Conservation (phyloP, 1,140 invertebrate genomes). For the Aphidius gifuensis region DNA sequence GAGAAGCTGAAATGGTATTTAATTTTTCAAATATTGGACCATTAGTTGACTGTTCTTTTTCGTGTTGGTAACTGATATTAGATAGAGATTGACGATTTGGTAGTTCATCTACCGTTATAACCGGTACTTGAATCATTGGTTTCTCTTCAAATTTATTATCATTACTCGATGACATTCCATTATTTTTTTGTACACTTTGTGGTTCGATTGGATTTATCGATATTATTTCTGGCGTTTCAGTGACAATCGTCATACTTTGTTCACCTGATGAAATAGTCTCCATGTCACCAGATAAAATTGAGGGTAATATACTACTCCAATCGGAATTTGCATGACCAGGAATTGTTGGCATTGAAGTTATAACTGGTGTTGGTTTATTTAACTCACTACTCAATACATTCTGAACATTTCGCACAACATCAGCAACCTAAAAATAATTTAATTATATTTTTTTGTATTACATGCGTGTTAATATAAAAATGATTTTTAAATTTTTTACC, state of each 20-base stretch:
- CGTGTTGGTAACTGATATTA: too few species aligned
- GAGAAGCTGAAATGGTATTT: slow-evolving; percentile 34
- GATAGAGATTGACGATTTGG: slow-evolving; percentile 15
- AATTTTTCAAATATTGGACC: slow-evolving; percentile 38
- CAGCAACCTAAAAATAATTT: slow-evolving; percentile 60
- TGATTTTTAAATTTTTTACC: slow-evolving; percentile 19
- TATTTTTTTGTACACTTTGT: slow-evolving; percentile 1
- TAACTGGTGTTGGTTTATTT: slow-evolving; percentile 60
- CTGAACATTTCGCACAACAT: slow-evolving; percentile 76
- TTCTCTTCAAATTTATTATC: slow-evolving; percentile 35
- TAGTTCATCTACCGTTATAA: slow-evolving; percentile 42
- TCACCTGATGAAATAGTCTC: slow-evolving; percentile 8
- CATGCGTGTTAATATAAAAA: too few species aligned
- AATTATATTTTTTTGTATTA: neutral
- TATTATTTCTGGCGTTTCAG: slow-evolving; percentile 12
- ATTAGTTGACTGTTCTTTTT: slow-evolving; percentile 20
- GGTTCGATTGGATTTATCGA: slow-evolving; percentile 15
- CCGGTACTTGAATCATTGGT: slow-evolving; percentile 48
- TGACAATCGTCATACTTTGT: neutral
- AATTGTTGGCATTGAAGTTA: slow-evolving; percentile 61
- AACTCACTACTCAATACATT: slow-evolving; percentile 77
- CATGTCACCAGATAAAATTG: slow-evolving; percentile 66
- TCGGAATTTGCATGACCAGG: slow-evolving; percentile 57
- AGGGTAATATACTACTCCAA: slow-evolving; percentile 78
- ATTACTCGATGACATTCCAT: neutral